Percentiles rank a stretch among this genome's conserved stretches.
These are phyloP conservation scores for Eulemur rufifrons DNA, from an alignment of 2,113 vertebrate genomes.

Conservation along the genomic window DNA sequence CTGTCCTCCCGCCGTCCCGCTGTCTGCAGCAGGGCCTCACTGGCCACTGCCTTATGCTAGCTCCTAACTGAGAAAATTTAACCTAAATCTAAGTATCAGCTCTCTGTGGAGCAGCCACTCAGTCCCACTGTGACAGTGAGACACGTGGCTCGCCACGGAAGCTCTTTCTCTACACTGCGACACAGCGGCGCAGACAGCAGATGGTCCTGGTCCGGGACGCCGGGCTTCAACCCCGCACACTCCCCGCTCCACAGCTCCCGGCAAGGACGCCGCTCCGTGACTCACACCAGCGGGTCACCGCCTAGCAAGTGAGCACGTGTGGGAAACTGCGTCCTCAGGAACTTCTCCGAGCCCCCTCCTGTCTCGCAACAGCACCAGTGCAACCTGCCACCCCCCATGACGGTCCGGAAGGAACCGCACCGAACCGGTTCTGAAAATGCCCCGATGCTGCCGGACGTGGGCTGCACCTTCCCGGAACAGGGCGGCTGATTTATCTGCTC, in stretches of 20 bases:
- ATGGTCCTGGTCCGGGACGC: not conserved
- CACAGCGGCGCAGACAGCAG: not conserved
- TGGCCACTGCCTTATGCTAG: fast-evolving
- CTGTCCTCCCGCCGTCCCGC: not conserved
- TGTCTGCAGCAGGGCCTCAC: not conserved
- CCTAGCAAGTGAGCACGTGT: slow-evolving; percentile 84
- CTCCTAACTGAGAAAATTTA: not conserved
- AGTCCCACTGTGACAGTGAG: not conserved
- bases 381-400: slow-evolving; percentile 87
- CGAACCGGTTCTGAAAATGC: slow-evolving; percentile 82
- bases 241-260: not conserved
- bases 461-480: slow-evolving; percentile 79
- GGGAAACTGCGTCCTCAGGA: slow-evolving; percentile 86
- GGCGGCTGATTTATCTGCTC: slow-evolving; percentile 86
- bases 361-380: slow-evolving; percentile 84
- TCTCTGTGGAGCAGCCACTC: not conserved
- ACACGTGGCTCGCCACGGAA: not conserved
- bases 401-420: slow-evolving; percentile 80
- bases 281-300: not conserved
- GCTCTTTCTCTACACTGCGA: not conserved
- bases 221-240: not conserved
- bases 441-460: slow-evolving; percentile 76
- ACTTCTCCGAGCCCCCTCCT: slow-evolving; percentile 79
- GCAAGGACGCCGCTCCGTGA: not conserved
- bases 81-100: not conserved